Base-by-base conservation (phyloP, 2,888 invertebrate genomes). In the Parapristionchus giblindavisi region DNA sequence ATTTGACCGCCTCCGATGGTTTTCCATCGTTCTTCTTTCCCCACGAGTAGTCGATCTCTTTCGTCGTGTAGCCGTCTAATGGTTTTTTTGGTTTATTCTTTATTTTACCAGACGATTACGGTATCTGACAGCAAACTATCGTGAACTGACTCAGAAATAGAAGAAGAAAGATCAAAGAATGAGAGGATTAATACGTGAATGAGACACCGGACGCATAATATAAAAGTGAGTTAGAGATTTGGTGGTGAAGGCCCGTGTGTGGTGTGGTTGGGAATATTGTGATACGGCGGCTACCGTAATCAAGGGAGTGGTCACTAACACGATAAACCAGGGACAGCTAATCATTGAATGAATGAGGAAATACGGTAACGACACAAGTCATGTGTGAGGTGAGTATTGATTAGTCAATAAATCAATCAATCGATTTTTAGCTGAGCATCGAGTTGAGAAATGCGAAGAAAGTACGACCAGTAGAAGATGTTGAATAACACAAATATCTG, bases 401-500 rank as follows among this genome's bases (percentile, higher is more conserved):
- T 61, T n/a, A n/a, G n/a, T n/a, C n/a, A n/a, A n/a, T n/a, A n/a
- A n/a, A n/a, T n/a, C n/a, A n/a, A 14, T 56, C 24, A 56, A 27
- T 21, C 27, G 17, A 21, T 24, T 8, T 11, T 56, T 6, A 70
- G 36, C 11, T 34, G 29, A 4, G 66, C 38, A 27, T 77, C 76
- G 24, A 77, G 60, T 43, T 79, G 80, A 36, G 80, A 80, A 24
- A 80, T 68, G 5, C 77, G 77, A 3, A 80, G 76, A 75, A 80
- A 84, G 75, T 83, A 81, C 17, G 79, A 73, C 85, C 85, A 85
- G 61, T 85, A 85, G 76, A 75, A 75, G 48, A 78, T 58, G 91
- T 98, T 98, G 92, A 98, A 98, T 91, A 96, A 94, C 83, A 97
- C 94, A 92, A 98, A 98, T 91, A 96, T 94, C 87, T 84, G 77